Evolutionary conservation across 2,113 vertebrate species (phyloP), one percentile per base, ranked within the genome.

Genomic region (Hylia prasina): DNA sequence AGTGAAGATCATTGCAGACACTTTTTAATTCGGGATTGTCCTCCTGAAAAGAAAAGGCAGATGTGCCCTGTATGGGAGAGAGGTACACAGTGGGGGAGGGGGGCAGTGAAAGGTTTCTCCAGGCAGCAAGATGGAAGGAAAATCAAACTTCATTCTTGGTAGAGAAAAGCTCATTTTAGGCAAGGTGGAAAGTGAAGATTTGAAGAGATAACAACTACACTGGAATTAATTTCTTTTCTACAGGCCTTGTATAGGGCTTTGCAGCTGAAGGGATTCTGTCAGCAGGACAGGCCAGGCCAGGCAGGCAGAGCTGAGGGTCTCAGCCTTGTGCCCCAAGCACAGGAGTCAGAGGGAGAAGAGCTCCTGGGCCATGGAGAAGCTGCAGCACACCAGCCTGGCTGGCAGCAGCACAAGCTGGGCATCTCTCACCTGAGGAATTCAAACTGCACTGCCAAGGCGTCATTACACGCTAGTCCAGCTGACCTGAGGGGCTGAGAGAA

Each of bases 381-480:
- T 22, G 51, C 66, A 37, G 47, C 8, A 17, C 28, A 1, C 5
- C 15, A 31, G 1, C 2, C 50, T 40, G 35, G 35, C 35, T 18
- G 20, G 71, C 56, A 37, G 71, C 81, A 50, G 5, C 1, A 11
- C 2, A 2, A 3, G 18, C 6, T 42, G 11, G 53, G 56, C 56
- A 19, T 7, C 48, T 47, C 48, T 19, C n/a, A 35, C 1, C 1
- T 5, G 10, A 17, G 35, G 37, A 47, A 25, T 3, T 35, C 44
- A 20, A n/a, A 31, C 22, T 11, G 24, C 39, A 5, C 17, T 42
- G 28, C 64, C 35, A 20, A 22, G 23, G 19, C 5, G 15, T 9
- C 10, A 3, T 1, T 8, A 13, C 1, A 8, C 18, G 51, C 35
- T 4, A 16, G 6, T 3, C 24, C 10, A 30, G 33, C 44, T 61